These are phyloP conservation scores for Gephyroberyx darwinii DNA, from an alignment of 2,797 vertebrate species.

Conservation along the genomic window DNA sequence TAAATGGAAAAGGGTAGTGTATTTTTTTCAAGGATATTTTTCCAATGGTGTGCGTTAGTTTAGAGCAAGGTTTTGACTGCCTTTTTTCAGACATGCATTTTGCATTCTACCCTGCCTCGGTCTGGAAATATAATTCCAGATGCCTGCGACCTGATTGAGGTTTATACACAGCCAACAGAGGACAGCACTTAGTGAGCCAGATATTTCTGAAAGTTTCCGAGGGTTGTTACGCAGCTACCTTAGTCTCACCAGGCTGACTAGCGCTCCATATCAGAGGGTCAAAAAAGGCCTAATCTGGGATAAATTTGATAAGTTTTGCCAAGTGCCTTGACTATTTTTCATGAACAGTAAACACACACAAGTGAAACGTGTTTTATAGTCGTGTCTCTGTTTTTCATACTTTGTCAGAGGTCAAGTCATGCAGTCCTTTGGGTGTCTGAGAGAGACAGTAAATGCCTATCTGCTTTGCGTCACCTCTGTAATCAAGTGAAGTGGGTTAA, in stretches of 20 bases:
- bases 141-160: background rate
- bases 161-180: background rate
- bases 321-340: too few relatives aligned
- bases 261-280: background rate
- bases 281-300: too few relatives aligned
- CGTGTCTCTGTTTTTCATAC: too few relatives aligned
- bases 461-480: too few relatives aligned
- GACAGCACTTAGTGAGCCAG: background rate
- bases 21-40: background rate
- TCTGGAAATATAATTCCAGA: background rate
- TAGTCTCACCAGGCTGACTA: background rate
- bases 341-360: too few relatives aligned
- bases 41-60: background rate
- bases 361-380: too few relatives aligned
- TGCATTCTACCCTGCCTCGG: background rate
- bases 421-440: too few relatives aligned
- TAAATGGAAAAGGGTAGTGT: background rate
- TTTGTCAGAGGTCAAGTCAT: too few relatives aligned
- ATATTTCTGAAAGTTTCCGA: background rate
- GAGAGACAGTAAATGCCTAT: too few relatives aligned
- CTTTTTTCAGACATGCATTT: conserved; percentile 18
- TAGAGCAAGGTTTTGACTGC: background rate
- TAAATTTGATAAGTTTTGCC: too few relatives aligned
- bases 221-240: background rate
- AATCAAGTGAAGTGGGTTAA: too few relatives aligned